phyloP scores from a whole-genome alignment of 2,113 vertebrate species.

The Irena cyanogastra region DNA sequence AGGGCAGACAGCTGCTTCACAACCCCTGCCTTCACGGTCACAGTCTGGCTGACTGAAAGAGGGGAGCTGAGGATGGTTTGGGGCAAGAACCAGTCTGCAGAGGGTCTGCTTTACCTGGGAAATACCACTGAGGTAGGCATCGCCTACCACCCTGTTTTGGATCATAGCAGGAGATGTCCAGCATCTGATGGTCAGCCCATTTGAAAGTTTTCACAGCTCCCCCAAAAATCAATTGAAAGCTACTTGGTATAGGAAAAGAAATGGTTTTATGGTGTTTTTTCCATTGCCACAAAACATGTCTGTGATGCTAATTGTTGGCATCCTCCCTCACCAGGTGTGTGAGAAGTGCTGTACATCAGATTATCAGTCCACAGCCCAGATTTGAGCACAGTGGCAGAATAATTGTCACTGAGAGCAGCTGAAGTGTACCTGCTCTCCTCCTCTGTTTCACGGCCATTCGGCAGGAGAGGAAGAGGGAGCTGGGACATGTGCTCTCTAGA shows the following conservation, averaged over 20 bases:
- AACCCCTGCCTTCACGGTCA: accelerated
- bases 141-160: background rate
- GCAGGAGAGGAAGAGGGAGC: background rate
- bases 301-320: background rate
- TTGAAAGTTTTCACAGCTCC: background rate
- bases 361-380: background rate
- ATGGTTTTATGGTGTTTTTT: background rate
- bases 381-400: background rate
- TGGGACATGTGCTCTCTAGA: background rate
- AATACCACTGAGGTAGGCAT: background rate
- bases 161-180: background rate
- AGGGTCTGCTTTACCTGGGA: background rate
- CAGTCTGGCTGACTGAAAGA: background rate
- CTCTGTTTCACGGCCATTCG: accelerated
- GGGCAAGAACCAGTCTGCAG: background rate
- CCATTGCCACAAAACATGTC: background rate
- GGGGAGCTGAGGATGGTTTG: background rate
- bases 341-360: background rate
- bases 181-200: background rate
- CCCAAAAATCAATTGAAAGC: background rate
- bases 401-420: background rate
- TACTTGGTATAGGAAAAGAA: background rate
- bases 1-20: background rate
- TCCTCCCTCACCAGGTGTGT: background rate
- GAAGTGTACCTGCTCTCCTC: background rate